Percentiles rank a stretch among this genome's conserved stretches.
Evolutionary conservation across 2,797 vertebrate species (phyloP).

Genomic region (Steatocranus sp.): DNA sequence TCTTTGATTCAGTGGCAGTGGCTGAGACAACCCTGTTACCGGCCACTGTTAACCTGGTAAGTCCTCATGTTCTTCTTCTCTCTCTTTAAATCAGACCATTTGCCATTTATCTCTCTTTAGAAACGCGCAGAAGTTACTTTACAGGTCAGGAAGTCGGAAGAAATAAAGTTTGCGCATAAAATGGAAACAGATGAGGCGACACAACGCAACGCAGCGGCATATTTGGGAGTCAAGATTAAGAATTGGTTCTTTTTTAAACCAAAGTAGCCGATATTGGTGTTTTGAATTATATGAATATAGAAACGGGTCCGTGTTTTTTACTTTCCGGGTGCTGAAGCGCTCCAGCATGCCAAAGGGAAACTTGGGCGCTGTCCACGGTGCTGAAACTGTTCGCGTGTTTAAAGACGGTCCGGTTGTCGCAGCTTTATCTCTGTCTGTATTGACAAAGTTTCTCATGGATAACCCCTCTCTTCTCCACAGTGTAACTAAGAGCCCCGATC

Average conservation of each 20-base stretch:
- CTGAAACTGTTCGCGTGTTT: slow-evolving; percentile 24
- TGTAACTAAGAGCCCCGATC: neutral
- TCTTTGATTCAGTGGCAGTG: slow-evolving; percentile 60
- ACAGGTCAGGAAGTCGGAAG: neutral
- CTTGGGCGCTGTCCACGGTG: slow-evolving; percentile 62
- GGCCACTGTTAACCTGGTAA: slow-evolving; percentile 49
- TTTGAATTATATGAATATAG: neutral
- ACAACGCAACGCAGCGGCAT: neutral
- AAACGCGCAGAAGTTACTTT: neutral
- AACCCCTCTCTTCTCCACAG: slow-evolving; percentile 6
- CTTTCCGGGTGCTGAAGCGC: neutral
- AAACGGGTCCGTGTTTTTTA: neutral
- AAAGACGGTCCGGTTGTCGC: neutral
- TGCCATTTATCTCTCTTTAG: neutral
- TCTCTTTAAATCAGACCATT: neutral
- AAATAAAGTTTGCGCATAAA: slow-evolving; percentile 10
- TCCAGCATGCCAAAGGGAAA: neutral
- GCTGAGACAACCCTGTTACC: slow-evolving; percentile 49
- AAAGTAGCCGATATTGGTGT: accelerated
- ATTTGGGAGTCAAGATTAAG: neutral
- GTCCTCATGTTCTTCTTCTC: slow-evolving; percentile 6
- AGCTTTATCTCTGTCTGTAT: neutral
- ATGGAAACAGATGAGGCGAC: neutral
- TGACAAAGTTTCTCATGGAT: neutral
- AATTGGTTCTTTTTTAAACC: accelerated